Percentiles rank a stretch among this genome's conserved stretches.
These are phyloP conservation scores for Manis javanica DNA, from an alignment of 2,797 vertebrate species.

Conservation along the genomic window DNA sequence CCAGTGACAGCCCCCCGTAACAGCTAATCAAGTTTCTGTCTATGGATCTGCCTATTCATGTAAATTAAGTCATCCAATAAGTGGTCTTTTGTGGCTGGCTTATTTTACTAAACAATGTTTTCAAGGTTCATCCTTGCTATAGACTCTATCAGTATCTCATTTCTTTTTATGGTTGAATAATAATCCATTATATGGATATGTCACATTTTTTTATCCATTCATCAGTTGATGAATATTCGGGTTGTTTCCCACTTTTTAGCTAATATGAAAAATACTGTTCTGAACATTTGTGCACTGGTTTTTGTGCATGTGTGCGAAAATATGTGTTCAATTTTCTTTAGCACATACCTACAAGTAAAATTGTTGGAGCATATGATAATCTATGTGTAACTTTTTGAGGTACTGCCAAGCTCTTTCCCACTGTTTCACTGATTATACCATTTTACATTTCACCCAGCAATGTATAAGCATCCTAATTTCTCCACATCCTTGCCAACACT, in stretches of 20 bases:
- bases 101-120: neutral
- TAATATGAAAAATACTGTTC: neutral
- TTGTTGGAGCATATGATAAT: neutral
- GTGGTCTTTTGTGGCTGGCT: neutral
- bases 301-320: neutral
- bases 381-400: neutral
- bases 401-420: neutral
- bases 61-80: neutral
- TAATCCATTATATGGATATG: neutral
- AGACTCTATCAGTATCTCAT: neutral
- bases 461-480: neutral
- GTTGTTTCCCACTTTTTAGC: neutral
- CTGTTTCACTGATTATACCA: neutral
- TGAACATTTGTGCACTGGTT: neutral
- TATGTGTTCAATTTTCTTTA: neutral
- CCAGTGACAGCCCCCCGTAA: neutral
- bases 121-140: neutral
- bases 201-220: neutral
- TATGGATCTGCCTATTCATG: neutral
- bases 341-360: neutral
- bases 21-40: neutral
- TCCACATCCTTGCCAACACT: neutral
- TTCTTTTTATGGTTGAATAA: neutral
- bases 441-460: neutral
- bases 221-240: neutral